Conservation (phyloP, 1,140 invertebrate species). For the Drosophila athabasca region DNA sequence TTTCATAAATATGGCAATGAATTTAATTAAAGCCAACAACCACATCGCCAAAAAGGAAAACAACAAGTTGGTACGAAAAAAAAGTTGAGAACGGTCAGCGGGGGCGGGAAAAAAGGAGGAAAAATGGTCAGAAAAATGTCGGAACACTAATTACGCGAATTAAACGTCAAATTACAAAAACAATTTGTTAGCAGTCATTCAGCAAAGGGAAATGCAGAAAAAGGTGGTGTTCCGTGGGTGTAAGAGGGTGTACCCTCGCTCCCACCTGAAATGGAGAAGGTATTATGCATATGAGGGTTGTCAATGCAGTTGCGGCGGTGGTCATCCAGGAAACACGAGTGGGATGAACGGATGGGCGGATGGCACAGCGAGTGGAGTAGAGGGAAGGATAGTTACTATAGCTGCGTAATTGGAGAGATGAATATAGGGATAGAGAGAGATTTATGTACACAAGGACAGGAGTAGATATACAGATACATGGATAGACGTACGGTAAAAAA, state of each 20-base stretch:
- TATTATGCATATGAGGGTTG: too few species aligned
- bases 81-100: constrained; percentile 42
- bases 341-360: too few species aligned
- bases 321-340: too few species aligned
- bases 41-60: constrained; percentile 24
- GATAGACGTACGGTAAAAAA: too few species aligned
- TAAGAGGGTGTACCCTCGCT: not conserved
- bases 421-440: too few species aligned
- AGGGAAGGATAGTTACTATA: too few species aligned
- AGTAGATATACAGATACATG: too few species aligned
- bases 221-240: constrained; percentile 3
- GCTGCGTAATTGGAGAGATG: too few species aligned
- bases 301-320: too few species aligned
- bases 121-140: constrained; percentile 70
- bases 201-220: constrained; percentile 38
- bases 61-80: constrained; percentile 19
- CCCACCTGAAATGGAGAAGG: not conserved
- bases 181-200: constrained; percentile 71
- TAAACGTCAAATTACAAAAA: constrained; percentile 80
- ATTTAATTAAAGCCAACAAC: constrained; percentile 77
- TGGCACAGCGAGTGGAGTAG: too few species aligned
- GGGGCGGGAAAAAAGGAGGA: constrained; percentile 10
- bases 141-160: constrained; percentile 79
- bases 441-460: too few species aligned
- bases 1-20: constrained; percentile 82